Evolutionary conservation across 2,113 vertebrate species (phyloP).

Genomic region (Gobius niger): DNA sequence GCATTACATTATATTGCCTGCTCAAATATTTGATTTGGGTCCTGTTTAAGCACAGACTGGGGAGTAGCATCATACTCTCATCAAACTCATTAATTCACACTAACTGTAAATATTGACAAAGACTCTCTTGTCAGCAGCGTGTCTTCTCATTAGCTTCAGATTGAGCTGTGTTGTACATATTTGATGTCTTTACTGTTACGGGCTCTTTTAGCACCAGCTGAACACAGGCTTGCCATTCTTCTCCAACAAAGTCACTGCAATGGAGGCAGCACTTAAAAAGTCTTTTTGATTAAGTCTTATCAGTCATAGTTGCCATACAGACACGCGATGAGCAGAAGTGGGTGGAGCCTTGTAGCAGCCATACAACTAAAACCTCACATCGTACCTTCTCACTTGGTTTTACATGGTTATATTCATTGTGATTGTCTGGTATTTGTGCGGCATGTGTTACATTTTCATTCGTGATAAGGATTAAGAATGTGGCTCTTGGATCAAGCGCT

Average conservation of each 20-base stretch:
- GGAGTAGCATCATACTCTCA: neutral
- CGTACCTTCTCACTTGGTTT: constrained; percentile 2
- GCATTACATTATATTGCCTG: neutral
- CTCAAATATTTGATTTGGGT: neutral
- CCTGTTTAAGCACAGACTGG: neutral
- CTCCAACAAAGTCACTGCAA: neutral
- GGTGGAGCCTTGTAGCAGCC: constrained; percentile 15
- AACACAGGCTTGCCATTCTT: too few relatives aligned
- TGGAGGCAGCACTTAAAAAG: neutral
- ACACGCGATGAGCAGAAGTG: neutral
- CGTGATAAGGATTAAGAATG: neutral
- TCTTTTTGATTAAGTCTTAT: neutral
- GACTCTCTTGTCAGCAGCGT: neutral
- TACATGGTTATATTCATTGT: neutral
- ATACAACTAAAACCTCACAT: constrained; percentile 25
- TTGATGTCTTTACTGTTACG: neutral
- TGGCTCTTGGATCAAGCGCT: neutral
- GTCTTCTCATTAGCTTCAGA: neutral
- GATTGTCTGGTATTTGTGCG: constrained; percentile 1
- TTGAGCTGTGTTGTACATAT: neutral
- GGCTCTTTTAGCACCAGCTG: neutral
- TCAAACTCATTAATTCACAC: neutral
- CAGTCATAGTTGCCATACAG: neutral
- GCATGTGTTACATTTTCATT: neutral
- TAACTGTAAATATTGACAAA: neutral